Conservation (phyloP, 2,888 invertebrate species). For the Poecilobothrus nobilitatus region DNA sequence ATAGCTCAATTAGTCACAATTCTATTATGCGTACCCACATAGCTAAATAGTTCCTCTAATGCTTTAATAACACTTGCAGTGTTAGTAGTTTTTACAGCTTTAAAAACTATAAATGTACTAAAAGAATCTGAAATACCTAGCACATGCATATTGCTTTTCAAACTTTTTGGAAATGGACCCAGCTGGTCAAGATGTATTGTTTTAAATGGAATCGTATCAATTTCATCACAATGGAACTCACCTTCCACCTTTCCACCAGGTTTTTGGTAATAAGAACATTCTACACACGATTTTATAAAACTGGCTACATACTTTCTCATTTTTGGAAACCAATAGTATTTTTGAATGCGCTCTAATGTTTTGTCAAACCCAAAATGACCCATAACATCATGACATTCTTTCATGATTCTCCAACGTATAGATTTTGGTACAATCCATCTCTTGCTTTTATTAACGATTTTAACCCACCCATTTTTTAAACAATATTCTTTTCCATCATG, state of each 20-base stretch:
- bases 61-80: no score
- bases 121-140: no score
- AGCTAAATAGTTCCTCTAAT: no score
- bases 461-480: no score
- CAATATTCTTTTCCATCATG: no score
- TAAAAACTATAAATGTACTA: no score
- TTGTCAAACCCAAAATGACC: no score
- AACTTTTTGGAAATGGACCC: conserved; percentile 21
- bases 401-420: conserved; percentile 21
- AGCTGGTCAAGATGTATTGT: conserved; percentile 24
- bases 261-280: conserved; percentile 23
- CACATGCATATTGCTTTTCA: conserved; percentile 18
- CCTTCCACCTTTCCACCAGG: conserved; percentile 19
- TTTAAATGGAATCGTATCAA: conserved; percentile 21
- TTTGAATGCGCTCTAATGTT: conserved; percentile 21
- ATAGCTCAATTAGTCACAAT: no score
- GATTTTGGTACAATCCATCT: conserved; percentile 20
- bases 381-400: conserved; percentile 23
- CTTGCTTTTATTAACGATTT: no score
- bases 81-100: no score
- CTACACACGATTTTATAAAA: conserved; percentile 22
- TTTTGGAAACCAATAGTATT: conserved; percentile 25
- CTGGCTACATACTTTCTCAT: conserved; percentile 21
- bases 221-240: conserved; percentile 19
- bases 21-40: no score